Conservation (phyloP, 2,113 vertebrate species). For the Axis porcinus region DNA sequence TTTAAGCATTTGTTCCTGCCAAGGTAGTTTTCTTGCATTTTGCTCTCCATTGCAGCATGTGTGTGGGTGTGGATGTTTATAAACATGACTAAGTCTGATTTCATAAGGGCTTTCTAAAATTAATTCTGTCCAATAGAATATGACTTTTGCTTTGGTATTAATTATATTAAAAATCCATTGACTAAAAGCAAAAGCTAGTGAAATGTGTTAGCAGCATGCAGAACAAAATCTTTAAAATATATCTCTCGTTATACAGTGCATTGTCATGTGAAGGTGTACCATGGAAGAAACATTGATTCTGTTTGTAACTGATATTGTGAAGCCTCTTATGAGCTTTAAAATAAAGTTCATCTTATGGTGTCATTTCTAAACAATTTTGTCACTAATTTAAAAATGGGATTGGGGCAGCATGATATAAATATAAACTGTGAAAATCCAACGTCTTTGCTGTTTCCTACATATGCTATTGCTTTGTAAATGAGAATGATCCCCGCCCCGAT, state of each 20-base stretch:
- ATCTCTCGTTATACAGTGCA: slow-evolving; percentile 73
- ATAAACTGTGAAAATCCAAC: neutral
- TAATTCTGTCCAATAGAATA: slow-evolving; percentile 57
- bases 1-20: slow-evolving; percentile 79
- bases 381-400: neutral
- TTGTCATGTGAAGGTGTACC: slow-evolving; percentile 74
- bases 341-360: slow-evolving; percentile 84
- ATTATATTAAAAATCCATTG: slow-evolving; percentile 60
- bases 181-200: slow-evolving; percentile 69
- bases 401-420: fast-evolving
- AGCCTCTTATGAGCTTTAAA: slow-evolving; percentile 83
- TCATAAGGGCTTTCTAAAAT: slow-evolving; percentile 72
- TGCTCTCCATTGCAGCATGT: slow-evolving; percentile 75
- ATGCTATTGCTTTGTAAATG: neutral
- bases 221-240: slow-evolving; percentile 70
- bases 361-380: slow-evolving; percentile 48
- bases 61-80: slow-evolving; percentile 67
- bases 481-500: neutral
- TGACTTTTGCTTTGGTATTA: slow-evolving; percentile 69
- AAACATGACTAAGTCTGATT: slow-evolving; percentile 54
- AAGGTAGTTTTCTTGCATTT: slow-evolving; percentile 84
- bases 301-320: slow-evolving; percentile 79
- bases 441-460: neutral
- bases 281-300: slow-evolving; percentile 75
- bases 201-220: slow-evolving; percentile 83